A percentile compares a stretch with the other conserved stretches of the same genome.
These are phyloP conservation scores for Takifugu rubripes DNA, from an alignment of 2,797 vertebrate genomes.

Conservation along the genomic window DNA sequence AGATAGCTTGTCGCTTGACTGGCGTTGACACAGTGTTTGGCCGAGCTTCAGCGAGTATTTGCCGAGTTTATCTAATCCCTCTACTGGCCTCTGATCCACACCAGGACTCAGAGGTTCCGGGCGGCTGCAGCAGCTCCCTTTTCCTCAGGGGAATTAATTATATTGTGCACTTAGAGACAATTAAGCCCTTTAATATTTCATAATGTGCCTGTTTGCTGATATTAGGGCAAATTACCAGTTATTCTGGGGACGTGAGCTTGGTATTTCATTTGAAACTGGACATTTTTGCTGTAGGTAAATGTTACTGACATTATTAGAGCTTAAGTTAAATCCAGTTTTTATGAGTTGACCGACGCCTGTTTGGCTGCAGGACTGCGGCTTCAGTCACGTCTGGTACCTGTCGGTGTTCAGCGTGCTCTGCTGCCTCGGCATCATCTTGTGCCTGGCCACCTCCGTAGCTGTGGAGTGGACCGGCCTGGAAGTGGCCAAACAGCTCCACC, in stretches of 20 bases:
- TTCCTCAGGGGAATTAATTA: too few species aligned
- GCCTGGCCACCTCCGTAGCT: conserved; percentile 89
- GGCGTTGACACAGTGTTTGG: conserved; percentile 15
- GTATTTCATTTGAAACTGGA: too few species aligned
- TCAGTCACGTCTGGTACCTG: conserved; percentile 87
- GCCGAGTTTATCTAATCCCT: conserved; percentile 49
- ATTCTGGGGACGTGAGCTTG: too few species aligned
- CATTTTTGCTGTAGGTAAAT: too few species aligned
- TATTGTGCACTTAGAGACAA: background rate
- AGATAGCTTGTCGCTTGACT: conserved; percentile 14
- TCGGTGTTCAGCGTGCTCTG: conserved; percentile 91
- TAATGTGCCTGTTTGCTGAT: too few species aligned
- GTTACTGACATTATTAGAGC: too few species aligned
- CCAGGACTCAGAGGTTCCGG: conserved; percentile 7
- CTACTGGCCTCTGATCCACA: conserved; percentile 14
- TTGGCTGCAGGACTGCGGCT: conserved; percentile 74
- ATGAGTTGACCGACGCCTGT: background rate
- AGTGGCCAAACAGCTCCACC: conserved; percentile 91
- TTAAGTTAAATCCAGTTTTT: too few species aligned
- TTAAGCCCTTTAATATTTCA: background rate
- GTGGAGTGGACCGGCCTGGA: conserved; percentile 96
- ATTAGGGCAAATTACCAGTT: too few species aligned
- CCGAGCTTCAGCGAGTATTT: conserved; percentile 17
- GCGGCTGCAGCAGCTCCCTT: too few species aligned
- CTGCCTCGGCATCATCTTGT: conserved; percentile 89